phyloP scores from a whole-genome alignment of 1,140 invertebrate genomes.

The Watersipora subatra region DNA sequence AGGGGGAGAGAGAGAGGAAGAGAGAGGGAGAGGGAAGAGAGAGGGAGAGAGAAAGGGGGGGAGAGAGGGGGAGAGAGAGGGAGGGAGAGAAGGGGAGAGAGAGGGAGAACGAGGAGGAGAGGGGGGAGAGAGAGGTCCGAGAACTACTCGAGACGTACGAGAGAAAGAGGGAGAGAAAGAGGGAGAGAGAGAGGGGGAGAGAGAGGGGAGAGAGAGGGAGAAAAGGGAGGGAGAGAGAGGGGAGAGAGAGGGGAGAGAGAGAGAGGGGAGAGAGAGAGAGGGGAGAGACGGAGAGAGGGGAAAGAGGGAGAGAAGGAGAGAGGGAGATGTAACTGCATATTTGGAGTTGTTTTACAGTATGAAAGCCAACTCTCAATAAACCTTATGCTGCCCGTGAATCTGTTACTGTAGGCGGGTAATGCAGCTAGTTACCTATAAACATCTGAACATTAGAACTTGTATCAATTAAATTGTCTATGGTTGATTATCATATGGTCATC shows the following conservation, averaged over 20 bases:
- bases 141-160: neutral
- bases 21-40: slow-evolving; percentile 2
- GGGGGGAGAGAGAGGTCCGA: slow-evolving; percentile 2
- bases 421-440: too few relatives aligned
- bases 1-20: neutral
- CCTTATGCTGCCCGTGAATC: neutral
- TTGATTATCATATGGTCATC: too few relatives aligned
- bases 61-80: slow-evolving; percentile 3
- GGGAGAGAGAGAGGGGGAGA: neutral
- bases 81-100: slow-evolving; percentile 7
- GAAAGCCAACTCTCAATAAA: neutral
- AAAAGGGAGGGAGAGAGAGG: neutral
- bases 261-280: neutral
- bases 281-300: neutral
- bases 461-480: too few relatives aligned
- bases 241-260: neutral
- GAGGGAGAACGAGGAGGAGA: too few relatives aligned
- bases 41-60: slow-evolving; percentile 4
- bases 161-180: neutral
- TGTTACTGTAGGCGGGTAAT: too few relatives aligned
- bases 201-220: neutral
- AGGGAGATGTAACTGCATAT: too few relatives aligned
- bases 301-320: neutral
- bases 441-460: too few relatives aligned
- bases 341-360: too few relatives aligned